Evolutionary conservation across 2,113 vertebrate genomes (phyloP), one percentile per base, ranked within the genome.

Genomic region (Burhinus oedicnemus): DNA sequence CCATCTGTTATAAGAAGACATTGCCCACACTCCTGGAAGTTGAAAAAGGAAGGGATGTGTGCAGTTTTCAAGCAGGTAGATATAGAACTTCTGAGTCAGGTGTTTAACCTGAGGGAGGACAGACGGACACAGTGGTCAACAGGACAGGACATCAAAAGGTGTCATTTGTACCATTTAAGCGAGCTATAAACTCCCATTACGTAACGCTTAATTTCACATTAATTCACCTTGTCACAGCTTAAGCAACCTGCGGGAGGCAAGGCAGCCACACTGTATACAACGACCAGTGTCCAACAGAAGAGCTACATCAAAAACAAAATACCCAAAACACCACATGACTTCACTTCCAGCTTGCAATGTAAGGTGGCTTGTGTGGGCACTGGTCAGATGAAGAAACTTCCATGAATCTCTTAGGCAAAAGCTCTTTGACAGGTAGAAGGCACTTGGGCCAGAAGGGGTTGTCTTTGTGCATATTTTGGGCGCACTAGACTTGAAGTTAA

Each of bases 11-110:
- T 9, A 51, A 51, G 44, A 79, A 76, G 64, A 75, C 32, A 84
- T 21, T 44, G 26, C 27, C 49, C 30, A 83, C 42, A 5, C 15
- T 83, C 27, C 15, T 45, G 34, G 16, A 82, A 77, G 45, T 4
- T 18, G 27, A 72, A 32, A 72, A 65, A 76, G 20, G 23, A 91
- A 90, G 38, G 0, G 0, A 72, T 2, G 14, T 1, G 0, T 75
- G 32, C 15, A n/a, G 16, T 77, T 91, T 83, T 70, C 58, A 74
- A 77, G 30, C 23, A 76, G 47, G 19, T 17, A 65, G 17, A 49
- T 21, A 66, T 2, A 80, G 45, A 76, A 74, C 14, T 87, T 65
- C 30, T 18, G 8, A 83, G 27, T n/a, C 32, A 54, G 32, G 9
- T 70, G 64, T 84, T 86, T 74, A 54, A 57, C 17, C 19, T 20